These are phyloP conservation scores for Luscinia luscinia DNA, from an alignment of 2,797 vertebrate genomes.

Conservation along the genomic window DNA sequence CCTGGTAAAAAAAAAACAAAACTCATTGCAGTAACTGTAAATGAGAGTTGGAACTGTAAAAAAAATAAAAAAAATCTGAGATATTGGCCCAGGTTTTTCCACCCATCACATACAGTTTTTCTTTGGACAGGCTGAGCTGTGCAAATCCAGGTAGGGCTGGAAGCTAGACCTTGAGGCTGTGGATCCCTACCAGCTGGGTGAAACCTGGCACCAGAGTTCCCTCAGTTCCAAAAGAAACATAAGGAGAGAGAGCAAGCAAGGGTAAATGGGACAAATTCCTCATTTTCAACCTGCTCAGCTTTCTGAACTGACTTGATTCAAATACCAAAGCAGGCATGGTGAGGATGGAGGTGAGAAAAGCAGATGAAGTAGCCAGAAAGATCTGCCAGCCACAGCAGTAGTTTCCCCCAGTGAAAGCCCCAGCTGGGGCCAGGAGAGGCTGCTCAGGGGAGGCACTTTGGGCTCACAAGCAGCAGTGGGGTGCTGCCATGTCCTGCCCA, in stretches of 20 bases:
- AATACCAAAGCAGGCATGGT: accelerated
- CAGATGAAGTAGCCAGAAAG: not conserved
- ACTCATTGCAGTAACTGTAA: not conserved
- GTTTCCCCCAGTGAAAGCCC: not conserved
- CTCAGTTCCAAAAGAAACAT: not conserved
- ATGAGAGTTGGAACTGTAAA: no score
- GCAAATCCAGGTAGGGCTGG: not conserved
- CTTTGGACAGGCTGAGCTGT: not conserved
- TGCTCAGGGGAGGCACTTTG: no score
- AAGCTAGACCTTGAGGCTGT: not conserved
- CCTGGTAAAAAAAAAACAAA: not conserved
- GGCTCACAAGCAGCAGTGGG: not conserved
- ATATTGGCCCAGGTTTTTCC: not conserved
- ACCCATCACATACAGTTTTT: not conserved
- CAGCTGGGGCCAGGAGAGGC: not conserved
- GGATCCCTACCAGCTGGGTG: not conserved
- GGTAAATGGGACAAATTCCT: not conserved
- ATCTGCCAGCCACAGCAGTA: not conserved
- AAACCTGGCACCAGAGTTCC: not conserved
- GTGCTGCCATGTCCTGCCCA: accelerated
- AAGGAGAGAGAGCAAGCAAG: not conserved
- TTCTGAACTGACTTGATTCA: not conserved
- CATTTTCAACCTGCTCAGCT: not conserved
- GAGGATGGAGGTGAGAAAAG: not conserved
- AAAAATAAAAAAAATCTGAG: no score